These are phyloP conservation scores for Heterodera filipjevi DNA, from an alignment of 2,888 invertebrate species.

Conservation along the genomic window DNA sequence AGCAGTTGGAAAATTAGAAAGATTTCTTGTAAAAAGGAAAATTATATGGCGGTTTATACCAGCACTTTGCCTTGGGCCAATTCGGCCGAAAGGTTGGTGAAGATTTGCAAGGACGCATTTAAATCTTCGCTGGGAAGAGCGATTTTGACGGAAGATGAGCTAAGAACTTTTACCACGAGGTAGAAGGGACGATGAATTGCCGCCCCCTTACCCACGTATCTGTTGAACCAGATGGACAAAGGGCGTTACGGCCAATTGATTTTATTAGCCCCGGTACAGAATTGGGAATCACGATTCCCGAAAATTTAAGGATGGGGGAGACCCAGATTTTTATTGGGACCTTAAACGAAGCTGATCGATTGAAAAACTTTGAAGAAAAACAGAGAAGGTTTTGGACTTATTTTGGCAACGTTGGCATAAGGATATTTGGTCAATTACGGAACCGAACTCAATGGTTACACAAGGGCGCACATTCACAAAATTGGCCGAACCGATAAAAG, in stretches of 20 bases:
- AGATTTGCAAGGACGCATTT: neutral
- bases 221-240: neutral
- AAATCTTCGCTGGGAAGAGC: neutral
- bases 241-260: constrained; percentile 19
- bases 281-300: too few relatives aligned
- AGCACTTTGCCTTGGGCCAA: constrained; percentile 7
- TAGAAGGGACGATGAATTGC: constrained; percentile 31
- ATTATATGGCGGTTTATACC: neutral
- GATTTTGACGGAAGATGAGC: neutral
- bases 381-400: neutral
- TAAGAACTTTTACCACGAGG: constrained; percentile 20
- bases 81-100: constrained; percentile 18
- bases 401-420: neutral
- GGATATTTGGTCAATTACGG: neutral
- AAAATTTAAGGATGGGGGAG: too few relatives aligned
- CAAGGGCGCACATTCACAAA: neutral
- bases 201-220: constrained; percentile 3
- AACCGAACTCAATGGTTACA: neutral
- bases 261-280: too few relatives aligned
- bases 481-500: neutral
- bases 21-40: neutral
- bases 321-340: too few relatives aligned
- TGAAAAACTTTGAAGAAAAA: neutral
- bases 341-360: too few relatives aligned
- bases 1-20: neutral